These are phyloP conservation scores for Scolanthus callimorphus DNA, from an alignment of 92 coral and sea anemone genomes.

Conservation along the genomic window DNA sequence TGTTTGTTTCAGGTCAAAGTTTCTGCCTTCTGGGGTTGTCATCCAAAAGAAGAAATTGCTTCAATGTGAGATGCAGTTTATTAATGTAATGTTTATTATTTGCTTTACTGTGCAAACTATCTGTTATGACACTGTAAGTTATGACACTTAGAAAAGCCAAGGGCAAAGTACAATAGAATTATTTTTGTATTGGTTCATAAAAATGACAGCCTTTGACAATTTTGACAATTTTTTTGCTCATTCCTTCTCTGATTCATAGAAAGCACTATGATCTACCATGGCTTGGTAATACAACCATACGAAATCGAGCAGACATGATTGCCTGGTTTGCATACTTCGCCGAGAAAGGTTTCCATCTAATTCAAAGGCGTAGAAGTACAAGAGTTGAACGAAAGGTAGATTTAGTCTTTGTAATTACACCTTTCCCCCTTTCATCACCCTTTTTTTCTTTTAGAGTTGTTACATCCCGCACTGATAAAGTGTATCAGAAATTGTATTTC, in stretches of 20 bases:
- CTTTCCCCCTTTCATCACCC: too few relatives aligned
- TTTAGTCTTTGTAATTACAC: too few relatives aligned
- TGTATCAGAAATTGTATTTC: too few relatives aligned
- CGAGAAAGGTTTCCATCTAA: constrained; percentile 1
- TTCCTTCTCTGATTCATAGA: background rate
- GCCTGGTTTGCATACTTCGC: constrained; percentile 18
- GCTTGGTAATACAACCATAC: constrained; percentile 10
- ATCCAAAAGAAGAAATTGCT: background rate
- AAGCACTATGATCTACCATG: background rate
- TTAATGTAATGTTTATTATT: background rate
- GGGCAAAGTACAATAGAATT: too few relatives aligned
- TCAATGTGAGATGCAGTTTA: background rate
- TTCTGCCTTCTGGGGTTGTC: constrained; percentile 3
- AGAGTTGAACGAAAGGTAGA: too few relatives aligned
- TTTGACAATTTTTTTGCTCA: background rate
- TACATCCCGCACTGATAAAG: too few relatives aligned
- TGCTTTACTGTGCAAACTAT: background rate
- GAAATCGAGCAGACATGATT: constrained; percentile 6
- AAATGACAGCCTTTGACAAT: background rate
- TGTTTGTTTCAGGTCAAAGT: background rate
- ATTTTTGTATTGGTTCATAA: too few relatives aligned
- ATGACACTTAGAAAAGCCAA: too few relatives aligned
- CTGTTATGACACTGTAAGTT: too few relatives aligned
- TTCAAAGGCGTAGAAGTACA: constrained; percentile 4
- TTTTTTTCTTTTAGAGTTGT: too few relatives aligned